Conservation (phyloP, 30 jellyfish, hydroid and myxozoan genomes). For the Nemopilema nomurai region DNA sequence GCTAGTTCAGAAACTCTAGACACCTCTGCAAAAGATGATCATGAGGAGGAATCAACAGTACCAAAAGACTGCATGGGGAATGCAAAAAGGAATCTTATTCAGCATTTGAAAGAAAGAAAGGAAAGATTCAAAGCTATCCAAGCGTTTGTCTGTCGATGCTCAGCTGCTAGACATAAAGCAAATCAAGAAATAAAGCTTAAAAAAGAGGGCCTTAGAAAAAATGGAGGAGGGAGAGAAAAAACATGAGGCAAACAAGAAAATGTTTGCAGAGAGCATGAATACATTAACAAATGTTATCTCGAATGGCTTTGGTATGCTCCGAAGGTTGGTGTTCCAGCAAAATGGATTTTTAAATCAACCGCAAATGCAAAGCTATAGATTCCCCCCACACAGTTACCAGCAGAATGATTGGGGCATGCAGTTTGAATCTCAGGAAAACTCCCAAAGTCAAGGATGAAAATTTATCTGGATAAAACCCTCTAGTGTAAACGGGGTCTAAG, state of each 20-base stretch:
- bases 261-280: slow-evolving; percentile 11
- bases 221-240: slow-evolving; percentile 27
- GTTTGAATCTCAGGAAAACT: too few relatives aligned
- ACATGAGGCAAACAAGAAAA: too few relatives aligned
- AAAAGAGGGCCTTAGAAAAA: slow-evolving; percentile 12
- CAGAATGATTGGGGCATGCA: too few relatives aligned
- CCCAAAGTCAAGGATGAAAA: too few relatives aligned
- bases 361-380: slow-evolving; percentile 17
- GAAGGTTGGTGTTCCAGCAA: slow-evolving; percentile 10
- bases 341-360: slow-evolving; percentile 12
- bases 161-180: slow-evolving; percentile 23
- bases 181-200: not conserved
- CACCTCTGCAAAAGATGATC: not conserved
- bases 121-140: slow-evolving; percentile 27
- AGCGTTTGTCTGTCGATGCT: slow-evolving; percentile 40
- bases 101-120: slow-evolving; percentile 18
- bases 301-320: slow-evolving; percentile 25
- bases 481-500: too few relatives aligned
- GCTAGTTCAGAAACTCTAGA: not conserved
- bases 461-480: too few relatives aligned
- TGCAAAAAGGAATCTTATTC: slow-evolving; percentile 6
- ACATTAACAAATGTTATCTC: slow-evolving; percentile 8
- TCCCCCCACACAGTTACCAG: too few relatives aligned
- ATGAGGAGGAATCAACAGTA: not conserved
- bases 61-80: not conserved